phyloP scores from a whole-genome alignment of 2,113 vertebrate genomes.

The Dunckerocampus dactyliophorus region DNA sequence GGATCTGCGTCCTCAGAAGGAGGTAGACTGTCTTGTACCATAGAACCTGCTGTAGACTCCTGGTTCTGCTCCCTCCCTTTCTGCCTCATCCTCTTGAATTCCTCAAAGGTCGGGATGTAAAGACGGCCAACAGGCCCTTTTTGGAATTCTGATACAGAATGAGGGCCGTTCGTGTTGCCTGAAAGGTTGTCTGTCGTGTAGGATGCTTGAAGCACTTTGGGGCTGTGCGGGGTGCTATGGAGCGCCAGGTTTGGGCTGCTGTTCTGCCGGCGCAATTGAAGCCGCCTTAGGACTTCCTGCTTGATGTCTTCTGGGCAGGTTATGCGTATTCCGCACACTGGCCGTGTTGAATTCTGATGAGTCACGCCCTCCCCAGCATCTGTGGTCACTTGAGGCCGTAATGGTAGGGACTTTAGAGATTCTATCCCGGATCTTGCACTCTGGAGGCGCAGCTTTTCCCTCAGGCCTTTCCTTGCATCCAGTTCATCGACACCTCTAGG shows the following conservation, averaged over 20 bases:
- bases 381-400: conserved; percentile 68
- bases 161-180: conserved; percentile 22
- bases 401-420: conserved; percentile 65
- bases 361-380: conserved; percentile 38
- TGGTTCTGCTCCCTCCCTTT: conserved; percentile 37
- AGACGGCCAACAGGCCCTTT: conserved; percentile 64
- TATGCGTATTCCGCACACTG: conserved; percentile 48
- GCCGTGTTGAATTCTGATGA: conserved; percentile 18
- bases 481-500: conserved; percentile 71
- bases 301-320: conserved; percentile 81
- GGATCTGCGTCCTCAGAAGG: background rate
- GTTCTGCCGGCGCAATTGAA: conserved; percentile 80
- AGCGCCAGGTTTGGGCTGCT: conserved; percentile 78
- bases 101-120: conserved; percentile 85
- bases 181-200: conserved; percentile 69
- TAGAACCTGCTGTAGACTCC: conserved; percentile 20
- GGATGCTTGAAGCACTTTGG: conserved; percentile 55
- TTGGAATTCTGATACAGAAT: conserved; percentile 48
- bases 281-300: conserved; percentile 76
- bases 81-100: conserved; percentile 84
- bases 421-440: conserved; percentile 72
- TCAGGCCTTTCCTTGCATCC: conserved; percentile 74
- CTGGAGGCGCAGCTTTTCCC: conserved; percentile 81
- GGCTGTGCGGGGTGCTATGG: conserved; percentile 41
- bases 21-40: background rate